phyloP scores from a whole-genome alignment of 2,888 invertebrate species.

The Troilus luridus region DNA sequence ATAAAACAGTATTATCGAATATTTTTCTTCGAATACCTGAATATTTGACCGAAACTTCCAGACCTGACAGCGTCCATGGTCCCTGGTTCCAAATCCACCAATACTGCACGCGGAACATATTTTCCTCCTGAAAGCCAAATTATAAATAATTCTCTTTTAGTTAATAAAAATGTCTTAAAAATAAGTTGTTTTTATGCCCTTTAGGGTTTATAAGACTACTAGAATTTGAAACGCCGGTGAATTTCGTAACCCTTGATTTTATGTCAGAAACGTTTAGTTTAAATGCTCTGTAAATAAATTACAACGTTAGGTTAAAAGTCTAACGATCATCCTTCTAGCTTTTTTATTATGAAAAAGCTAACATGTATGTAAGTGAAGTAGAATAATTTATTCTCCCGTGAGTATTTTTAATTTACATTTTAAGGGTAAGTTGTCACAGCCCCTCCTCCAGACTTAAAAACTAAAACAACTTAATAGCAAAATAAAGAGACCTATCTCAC shows the following conservation, averaged over 20 bases:
- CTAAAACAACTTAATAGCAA: no score
- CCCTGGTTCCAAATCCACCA: constrained; percentile 79
- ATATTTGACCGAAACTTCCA: constrained; percentile 80
- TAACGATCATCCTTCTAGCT: neutral
- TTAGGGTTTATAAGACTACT: neutral
- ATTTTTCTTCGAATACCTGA: constrained; percentile 69
- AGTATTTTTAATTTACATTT: no score
- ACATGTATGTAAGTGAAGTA: neutral
- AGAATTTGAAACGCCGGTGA: neutral
- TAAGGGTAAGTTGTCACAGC: no score
- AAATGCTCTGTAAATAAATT: neutral
- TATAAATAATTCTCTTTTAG: neutral
- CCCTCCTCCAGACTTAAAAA: no score
- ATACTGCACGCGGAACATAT: constrained; percentile 69
- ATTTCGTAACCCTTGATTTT: neutral
- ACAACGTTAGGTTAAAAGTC: neutral
- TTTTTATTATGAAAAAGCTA: no score
- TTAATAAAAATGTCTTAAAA: neutral
- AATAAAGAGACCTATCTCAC: no score
- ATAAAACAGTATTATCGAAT: neutral
- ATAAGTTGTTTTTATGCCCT: no score
- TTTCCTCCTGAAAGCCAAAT: constrained; percentile 28
- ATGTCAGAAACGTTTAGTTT: neutral
- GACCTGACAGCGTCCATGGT: constrained; percentile 91
- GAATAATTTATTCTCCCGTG: neutral